Base-by-base conservation (phyloP, 2,113 vertebrate species). In the Aythya baeri region DNA sequence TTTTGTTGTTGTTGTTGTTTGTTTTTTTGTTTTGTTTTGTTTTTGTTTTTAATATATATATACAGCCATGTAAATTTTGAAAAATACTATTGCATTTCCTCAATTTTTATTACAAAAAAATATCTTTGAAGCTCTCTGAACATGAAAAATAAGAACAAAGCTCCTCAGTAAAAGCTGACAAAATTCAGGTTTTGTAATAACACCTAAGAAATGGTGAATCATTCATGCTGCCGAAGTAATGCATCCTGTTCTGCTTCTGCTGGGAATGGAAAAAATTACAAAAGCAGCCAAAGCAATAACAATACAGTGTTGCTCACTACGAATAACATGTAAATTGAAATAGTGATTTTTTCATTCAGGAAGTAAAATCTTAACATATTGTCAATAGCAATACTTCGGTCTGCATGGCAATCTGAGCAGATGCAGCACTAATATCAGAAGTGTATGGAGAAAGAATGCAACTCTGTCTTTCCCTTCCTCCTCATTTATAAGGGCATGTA, bases 321-420 rank as follows among this genome's bases (percentile, higher is more conserved):
- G 90, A 98, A 96, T 94, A 96, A 91, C 18, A 79, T 43, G 12
- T 32, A 91, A 50, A 95, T 86, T 97, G 77, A 95, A 95, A 67
- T 70, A 88, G 86, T 94, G 94, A 87, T 97, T 97, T 97, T 91
- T 83, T 78, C 83, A 62, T 96, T 87, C 83, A 80, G 76, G 83
- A 88, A 95, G 63, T 54, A 71, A 91, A 74, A 95, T 31, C 16
- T 76, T 72, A 90, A 52, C 85, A 23, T 73, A 83, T 96, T 96
- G 94, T 96, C 89, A 93, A 83, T 95, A 92, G 58, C 88, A 95
- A 92, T 94, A 94, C 79, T 93, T 72, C 61, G 57, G 22, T 49
- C 72, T 80, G 52, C 0, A 0, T 76, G 66, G 57, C 34, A n/a
- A 29, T 65, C 43, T 21, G 29, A 87, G 57, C 54, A 84, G 38